phyloP scores from a whole-genome alignment of 92 coral and sea anemone species.

The Paramuricea clavata region DNA sequence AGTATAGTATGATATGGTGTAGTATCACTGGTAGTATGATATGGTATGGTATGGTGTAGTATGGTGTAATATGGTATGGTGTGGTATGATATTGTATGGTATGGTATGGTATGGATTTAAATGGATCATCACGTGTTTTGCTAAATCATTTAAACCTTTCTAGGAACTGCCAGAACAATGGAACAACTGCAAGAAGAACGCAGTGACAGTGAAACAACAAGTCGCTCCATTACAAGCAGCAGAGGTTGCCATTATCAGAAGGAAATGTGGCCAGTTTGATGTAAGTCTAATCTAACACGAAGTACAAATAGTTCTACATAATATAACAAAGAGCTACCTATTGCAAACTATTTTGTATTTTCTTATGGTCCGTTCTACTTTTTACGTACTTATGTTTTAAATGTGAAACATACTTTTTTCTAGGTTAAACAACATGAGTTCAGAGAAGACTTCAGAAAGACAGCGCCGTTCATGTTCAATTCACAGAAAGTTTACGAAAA shows the following conservation, averaged over 20 bases:
- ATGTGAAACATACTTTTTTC: not conserved
- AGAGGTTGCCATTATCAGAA: slow-evolving; percentile 97
- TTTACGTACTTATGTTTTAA: not conserved
- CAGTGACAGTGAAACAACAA: slow-evolving; percentile 98
- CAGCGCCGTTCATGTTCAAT: slow-evolving; percentile 92
- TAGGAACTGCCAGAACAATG: slow-evolving; percentile 98
- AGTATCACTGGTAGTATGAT: too few relatives aligned
- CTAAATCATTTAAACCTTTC: not conserved
- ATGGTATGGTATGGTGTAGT: slow-evolving; percentile 11
- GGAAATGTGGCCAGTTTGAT: slow-evolving; percentile 99
- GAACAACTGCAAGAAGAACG: slow-evolving; percentile 98
- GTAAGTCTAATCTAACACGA: too few relatives aligned
- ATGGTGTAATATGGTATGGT: slow-evolving; percentile 5
- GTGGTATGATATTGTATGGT: too few relatives aligned
- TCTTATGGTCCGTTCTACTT: not conserved
- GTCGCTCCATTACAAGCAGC: slow-evolving; percentile 99
- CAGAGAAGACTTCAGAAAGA: slow-evolving; percentile 99
- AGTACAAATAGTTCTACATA: too few relatives aligned
- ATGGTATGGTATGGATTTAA: not conserved
- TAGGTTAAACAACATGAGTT: slow-evolving; percentile 99
- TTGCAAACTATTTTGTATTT: not conserved
- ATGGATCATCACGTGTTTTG: not conserved
- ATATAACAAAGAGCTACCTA: too few relatives aligned
- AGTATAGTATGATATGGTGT: slow-evolving; percentile 9
- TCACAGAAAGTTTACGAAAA: slow-evolving; percentile 87